Evolutionary conservation across 2,888 invertebrate genomes (phyloP), one percentile per base, ranked within the genome.

Genomic region (Pammene fasciana): DNA sequence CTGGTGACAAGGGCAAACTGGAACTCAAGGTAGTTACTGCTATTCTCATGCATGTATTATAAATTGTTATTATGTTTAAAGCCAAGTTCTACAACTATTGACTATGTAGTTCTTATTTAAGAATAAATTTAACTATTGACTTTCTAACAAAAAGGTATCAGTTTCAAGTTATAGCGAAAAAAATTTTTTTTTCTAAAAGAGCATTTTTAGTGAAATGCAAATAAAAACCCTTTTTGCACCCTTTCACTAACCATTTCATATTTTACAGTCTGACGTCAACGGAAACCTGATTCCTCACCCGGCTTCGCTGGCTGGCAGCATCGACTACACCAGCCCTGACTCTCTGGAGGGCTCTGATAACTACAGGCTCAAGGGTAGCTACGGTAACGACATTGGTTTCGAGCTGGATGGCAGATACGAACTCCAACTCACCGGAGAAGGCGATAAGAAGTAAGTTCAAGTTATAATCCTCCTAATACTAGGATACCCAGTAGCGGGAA

Each of bases 401-500:
- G 93, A 93, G 56, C 1, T 88, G 0, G 84, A 84, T 59, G 94
- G 94, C 8, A 86, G 88, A 13, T 86, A 80, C 56, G 85, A 91
- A 56, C 45, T 84, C 1, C 83, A 83, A 18, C 67, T 83, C 14
- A 76, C 84, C 0, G 80, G 88, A 0, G 84, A 85, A 4, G 84
- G 82, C 5, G 85, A 88, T n/a, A 84, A 79, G 68, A 92, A 88
- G 92, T 92, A 68, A 85, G 89, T 80, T n/a, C 5, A 54, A 36
- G 45, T 68, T 48, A 2, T 56, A 18, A 7, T 50, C 50, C 6
- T 38, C 38, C 8, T 38, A 26, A 4, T 1, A 4, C 26, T 26
- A 3, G 26, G 26, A 26, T 26, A 26, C 26, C 1, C 26, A 26
- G 26, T 26, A 26, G 26, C 26, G 1, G 26, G 26, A 26, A 1